These are phyloP conservation scores for Dufourea novaeangliae DNA, from an alignment of 1,140 invertebrate genomes.

Conservation along the genomic window DNA sequence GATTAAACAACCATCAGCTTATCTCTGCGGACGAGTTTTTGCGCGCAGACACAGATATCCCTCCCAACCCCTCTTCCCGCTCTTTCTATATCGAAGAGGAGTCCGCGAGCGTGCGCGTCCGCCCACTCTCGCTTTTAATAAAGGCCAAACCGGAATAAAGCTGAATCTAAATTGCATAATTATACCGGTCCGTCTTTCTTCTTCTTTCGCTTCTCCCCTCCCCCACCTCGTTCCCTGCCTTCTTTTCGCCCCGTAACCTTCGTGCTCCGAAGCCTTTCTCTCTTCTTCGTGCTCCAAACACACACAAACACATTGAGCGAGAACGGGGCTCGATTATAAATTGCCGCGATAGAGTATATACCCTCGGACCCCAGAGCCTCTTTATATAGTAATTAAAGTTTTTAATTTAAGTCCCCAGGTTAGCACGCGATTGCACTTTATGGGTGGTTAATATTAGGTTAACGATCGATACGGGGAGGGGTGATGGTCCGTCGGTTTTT, in stretches of 20 bases:
- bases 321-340: slow-evolving; percentile 41
- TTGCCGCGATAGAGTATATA: slow-evolving; percentile 12
- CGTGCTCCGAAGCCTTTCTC: slow-evolving; percentile 8
- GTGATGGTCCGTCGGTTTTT: not conserved
- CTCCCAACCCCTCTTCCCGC: not conserved
- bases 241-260: slow-evolving; percentile 13
- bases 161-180: slow-evolving; percentile 78
- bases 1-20: slow-evolving; percentile 39
- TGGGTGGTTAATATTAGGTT: slow-evolving; percentile 47
- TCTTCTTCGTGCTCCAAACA: not conserved
- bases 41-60: not conserved
- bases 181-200: slow-evolving; percentile 65
- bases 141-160: slow-evolving; percentile 73
- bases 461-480: slow-evolving; percentile 31
- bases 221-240: slow-evolving; percentile 9
- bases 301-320: not conserved
- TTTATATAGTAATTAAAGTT: slow-evolving; percentile 38
- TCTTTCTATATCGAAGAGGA: slow-evolving; percentile 34
- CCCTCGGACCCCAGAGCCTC: not conserved
- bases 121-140: slow-evolving; percentile 76
- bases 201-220: slow-evolving; percentile 32
- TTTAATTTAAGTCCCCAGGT: not conserved
- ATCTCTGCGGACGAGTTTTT: slow-evolving; percentile 27
- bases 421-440: slow-evolving; percentile 35
- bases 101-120: slow-evolving; percentile 36